Conservation (phyloP, 2,113 vertebrate genomes). For the Corythoichthys haematopterus region DNA sequence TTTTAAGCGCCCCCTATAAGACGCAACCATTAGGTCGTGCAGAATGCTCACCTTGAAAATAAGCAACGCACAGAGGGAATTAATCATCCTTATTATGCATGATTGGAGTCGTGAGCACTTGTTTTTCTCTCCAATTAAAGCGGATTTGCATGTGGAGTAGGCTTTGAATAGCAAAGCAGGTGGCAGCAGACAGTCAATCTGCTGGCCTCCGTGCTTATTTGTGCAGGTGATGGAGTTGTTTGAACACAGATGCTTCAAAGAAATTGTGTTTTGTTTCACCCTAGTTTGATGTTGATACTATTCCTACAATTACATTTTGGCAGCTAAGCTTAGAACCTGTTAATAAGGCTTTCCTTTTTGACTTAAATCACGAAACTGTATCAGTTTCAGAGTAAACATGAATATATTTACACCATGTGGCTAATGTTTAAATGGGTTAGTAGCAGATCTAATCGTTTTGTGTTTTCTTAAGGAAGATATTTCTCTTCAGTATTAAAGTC, state of each 20-base stretch:
- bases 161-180: slow-evolving; percentile 54
- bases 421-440: neutral
- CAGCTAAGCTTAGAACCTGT: too few relatives aligned
- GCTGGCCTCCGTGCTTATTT: neutral
- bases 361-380: too few relatives aligned
- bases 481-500: neutral
- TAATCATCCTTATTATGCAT: slow-evolving; percentile 68
- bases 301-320: too few relatives aligned
- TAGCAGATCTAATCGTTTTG: neutral
- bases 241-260: neutral
- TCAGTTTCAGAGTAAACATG: too few relatives aligned
- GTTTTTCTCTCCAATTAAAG: slow-evolving; percentile 62
- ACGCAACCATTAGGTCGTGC: slow-evolving; percentile 57
- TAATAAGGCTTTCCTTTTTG: too few relatives aligned
- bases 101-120: slow-evolving; percentile 46
- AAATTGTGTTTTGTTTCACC: neutral
- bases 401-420: neutral
- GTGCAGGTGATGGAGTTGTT: neutral
- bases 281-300: slow-evolving; percentile 12
- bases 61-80: slow-evolving; percentile 58
- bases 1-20: slow-evolving; percentile 49
- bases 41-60: slow-evolving; percentile 52
- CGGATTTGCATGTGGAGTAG: slow-evolving; percentile 42
- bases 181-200: slow-evolving; percentile 9
- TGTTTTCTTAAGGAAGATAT: neutral